Base-by-base conservation (phyloP, 2,888 invertebrate genomes). In the Lycaena phlaeas region DNA sequence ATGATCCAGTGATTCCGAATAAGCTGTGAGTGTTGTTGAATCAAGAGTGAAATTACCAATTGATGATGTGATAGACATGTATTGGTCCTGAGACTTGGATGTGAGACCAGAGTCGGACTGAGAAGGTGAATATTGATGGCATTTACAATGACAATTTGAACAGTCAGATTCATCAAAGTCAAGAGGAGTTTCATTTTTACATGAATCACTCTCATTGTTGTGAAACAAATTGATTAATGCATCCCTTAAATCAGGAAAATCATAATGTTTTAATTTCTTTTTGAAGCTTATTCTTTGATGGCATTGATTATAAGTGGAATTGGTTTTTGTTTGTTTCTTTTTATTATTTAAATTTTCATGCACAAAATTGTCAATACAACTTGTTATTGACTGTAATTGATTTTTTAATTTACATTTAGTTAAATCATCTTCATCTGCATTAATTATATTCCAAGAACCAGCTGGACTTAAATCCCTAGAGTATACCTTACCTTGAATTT, bases 21-120 rank as follows among this genome's bases (percentile, higher is more conserved):
- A 84, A 0, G 77, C 81, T 0, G 79, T 76, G 2, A 84, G 50
- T 2, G 78, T 73, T 1, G 72, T 71, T 0, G 67, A 63, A 46
- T 82, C 79, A 1, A 84, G 47, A 4, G 62, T 69, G 41, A 84
- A 84, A 48, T 84, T 81, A 0, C 84, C 84, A 0, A 84, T 70
- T 0, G 84, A 84, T 0, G 84, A 82, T 2, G 77, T 73, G 3
- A 84, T 76, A 0, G 63, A 64, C 2, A 62, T 50, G 1, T 67
- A 61, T 37, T 55, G 53, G 1, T 56, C 52, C 6, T 74, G 65
- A 0, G 62, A 58, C 45, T 74, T 74, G 0, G 57, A 56, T 1
- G 54, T 65, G 0, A 73, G 37, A 1, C 70, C 78, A 0, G 74
- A 70, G 41, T 78, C 77, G 0, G 64, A 58, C 14, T 68, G 60